phyloP scores from a whole-genome alignment of 2,797 vertebrate genomes.

The Spinibarbus caldwelli region DNA sequence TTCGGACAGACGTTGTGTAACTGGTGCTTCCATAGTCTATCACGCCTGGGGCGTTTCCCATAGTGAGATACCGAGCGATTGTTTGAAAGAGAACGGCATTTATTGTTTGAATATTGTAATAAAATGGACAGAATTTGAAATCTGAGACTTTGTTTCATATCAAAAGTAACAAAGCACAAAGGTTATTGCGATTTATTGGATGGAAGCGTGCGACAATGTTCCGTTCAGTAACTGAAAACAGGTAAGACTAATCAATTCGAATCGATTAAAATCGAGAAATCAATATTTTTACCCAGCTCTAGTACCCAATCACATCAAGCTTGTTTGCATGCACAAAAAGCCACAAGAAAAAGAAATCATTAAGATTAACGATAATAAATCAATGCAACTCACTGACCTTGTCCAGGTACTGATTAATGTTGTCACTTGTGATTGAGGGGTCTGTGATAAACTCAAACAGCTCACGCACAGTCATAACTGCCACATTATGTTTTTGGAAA shows the following conservation, averaged over 20 bases:
- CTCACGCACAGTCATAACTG: slow-evolving; percentile 93
- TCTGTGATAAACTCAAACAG: slow-evolving; percentile 96
- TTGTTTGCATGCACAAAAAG: not conserved
- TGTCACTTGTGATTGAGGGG: slow-evolving; percentile 84
- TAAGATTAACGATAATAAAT: not conserved
- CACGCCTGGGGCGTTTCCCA: not conserved
- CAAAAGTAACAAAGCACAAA: not conserved
- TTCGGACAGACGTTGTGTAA: not conserved
- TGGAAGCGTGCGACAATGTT: not conserved
- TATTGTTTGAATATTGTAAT: not conserved
- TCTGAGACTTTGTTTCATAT: not conserved
- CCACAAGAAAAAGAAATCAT: not conserved
- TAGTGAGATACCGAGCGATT: not conserved
- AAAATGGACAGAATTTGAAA: not conserved
- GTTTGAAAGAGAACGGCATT: not conserved
- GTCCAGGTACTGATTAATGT: slow-evolving; percentile 88
- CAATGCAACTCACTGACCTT: slow-evolving; percentile 78
- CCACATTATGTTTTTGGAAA: slow-evolving; percentile 85
- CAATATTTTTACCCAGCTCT: too few relatives aligned
- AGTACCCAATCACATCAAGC: not conserved
- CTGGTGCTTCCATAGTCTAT: not conserved
- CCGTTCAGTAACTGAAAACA: not conserved
- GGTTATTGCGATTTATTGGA: not conserved
- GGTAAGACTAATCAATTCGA: not conserved
- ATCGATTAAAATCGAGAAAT: not conserved